Base-by-base conservation (phyloP, 2,888 invertebrate species). In the Saturnia pavonia region DNA sequence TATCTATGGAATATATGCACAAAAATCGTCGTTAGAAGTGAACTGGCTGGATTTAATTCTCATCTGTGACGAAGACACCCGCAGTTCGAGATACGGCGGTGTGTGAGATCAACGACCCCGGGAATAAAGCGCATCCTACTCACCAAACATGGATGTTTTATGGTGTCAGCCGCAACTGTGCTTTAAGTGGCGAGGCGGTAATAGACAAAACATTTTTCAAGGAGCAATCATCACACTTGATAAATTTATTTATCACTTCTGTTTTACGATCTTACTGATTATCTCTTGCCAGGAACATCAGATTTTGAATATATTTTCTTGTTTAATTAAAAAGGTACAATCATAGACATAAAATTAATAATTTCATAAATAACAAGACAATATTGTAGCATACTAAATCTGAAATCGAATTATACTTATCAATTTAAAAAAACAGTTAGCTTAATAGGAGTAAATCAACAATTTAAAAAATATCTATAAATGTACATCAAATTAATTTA, bases 81-180 rank as follows among this genome's bases (percentile, higher is more conserved):
- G 40, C 65, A n/a, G 40, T 65, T 65, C 12, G 65, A 65, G 65
- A 65, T 65, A 65, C 45, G 69, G 54, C 51, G 42, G 65, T 65
- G 65, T 65, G 63, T 51, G 34, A 74, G 83, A 82, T 82, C 85
- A 76, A 81, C 75, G 83, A 78, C 79, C 88, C 78, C 72, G 69
- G 72, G 82, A 85, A 88, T 88, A 81, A 84, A 77, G 72, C 60
- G 75, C 85, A 83, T 88, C 88, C 87, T 87, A 78, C 43, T 48
- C 51, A 71, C 65, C 65, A 65, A 40, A 65, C 65, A n/a, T 65
- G 65, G 65, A 65, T 65, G 65, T 40, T 65, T 65, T 65, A 65
- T 40, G 65, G 65, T 60, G 57, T 40, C 65, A 65, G 65, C 65
- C 19, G n/a, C 19, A 65, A 65, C 65, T 27, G n/a, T 65, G 40